Evolutionary conservation across 2,113 vertebrate species (phyloP).

Genomic region (Scatophagus argus): DNA sequence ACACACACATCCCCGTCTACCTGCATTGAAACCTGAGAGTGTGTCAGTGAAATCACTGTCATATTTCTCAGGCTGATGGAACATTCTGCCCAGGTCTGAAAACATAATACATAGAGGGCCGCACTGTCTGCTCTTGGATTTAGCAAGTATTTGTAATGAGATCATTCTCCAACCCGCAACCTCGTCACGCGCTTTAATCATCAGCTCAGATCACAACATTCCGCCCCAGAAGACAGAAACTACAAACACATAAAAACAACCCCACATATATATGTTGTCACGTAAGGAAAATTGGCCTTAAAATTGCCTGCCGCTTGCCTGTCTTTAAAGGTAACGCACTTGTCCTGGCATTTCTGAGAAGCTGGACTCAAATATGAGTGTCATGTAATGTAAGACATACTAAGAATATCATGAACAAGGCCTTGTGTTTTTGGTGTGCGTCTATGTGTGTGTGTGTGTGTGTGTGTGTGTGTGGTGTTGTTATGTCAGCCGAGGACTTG

Average conservation of each 20-base stretch:
- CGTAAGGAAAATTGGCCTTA: not conserved
- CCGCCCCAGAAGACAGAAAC: slow-evolving; percentile 1
- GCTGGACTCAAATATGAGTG: not conserved
- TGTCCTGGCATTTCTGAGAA: not conserved
- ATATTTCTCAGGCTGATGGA: slow-evolving; percentile 75
- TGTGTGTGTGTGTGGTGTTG: not conserved
- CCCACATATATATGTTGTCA: not conserved
- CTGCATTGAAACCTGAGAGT: slow-evolving; percentile 58
- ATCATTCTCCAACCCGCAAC: slow-evolving; percentile 64
- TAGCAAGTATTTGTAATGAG: slow-evolving; percentile 73
- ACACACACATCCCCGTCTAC: slow-evolving; percentile 10
- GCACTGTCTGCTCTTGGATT: slow-evolving; percentile 73
- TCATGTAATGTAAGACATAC: not conserved
- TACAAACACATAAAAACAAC: not conserved
- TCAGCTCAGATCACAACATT: slow-evolving; percentile 30
- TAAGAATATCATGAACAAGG: not conserved
- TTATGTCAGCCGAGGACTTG: slow-evolving; percentile 40
- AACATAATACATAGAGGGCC: slow-evolving; percentile 72
- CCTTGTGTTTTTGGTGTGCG: slow-evolving; percentile 2
- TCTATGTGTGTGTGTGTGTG: not conserved
- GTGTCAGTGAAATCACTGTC: slow-evolving; percentile 63
- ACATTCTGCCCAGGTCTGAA: slow-evolving; percentile 69
- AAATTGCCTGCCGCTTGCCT: not conserved
- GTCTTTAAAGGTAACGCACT: too few species aligned
- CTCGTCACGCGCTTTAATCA: slow-evolving; percentile 45